Base-by-base conservation (phyloP, 2,797 vertebrate genomes). In the Poeciliopsis turneri region DNA sequence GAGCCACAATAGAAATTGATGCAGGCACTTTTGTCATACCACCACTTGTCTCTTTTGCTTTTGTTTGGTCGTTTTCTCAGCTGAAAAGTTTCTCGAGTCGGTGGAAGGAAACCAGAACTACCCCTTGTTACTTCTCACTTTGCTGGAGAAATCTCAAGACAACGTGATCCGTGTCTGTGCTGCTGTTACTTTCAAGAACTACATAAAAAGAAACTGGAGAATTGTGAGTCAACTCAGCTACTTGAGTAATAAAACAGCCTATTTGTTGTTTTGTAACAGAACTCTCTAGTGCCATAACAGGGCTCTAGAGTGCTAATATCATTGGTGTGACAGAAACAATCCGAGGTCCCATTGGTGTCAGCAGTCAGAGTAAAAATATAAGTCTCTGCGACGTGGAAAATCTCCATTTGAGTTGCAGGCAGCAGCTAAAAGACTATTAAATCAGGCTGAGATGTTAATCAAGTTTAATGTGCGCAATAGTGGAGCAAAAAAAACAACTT, bases 181-280 rank as follows among this genome's bases (percentile, higher is more conserved):
- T 36, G 98, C 98, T 66, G 98, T 99, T 77, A 99, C 98, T 0
- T 99, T 99, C 93, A 99, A 99, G 93, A 99, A 99, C 87, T 99
- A 98, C 86, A 98, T 99, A 88, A 99, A 99, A 94, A 97, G 98
- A 93, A 99, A 99, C 93, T 99, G 98, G 98, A 97, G 98, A 91
- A 95, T 98, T 92, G 98, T 99, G 94, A 95, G 98, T 77, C 39
- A 39, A 18, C 15, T 61, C 59, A 68, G 36, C 39, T 25, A 23
- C 20, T 36, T 64, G 16, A 36, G 30, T 18, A 36, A 18, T 64
- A 33, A 20, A 61, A 61, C 28, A 30, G 18, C 61, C 16, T 1
- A 5, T 20, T 64, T 64, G 6, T 68, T 10, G 3, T 23, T 33
- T 33, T 0, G 18, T 41, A 41, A 11, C 36, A 41, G 9, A 41